Evolutionary conservation across 2,797 vertebrate genomes (phyloP), one percentile per base, ranked within the genome.

Genomic region (Anguilla megastoma): DNA sequence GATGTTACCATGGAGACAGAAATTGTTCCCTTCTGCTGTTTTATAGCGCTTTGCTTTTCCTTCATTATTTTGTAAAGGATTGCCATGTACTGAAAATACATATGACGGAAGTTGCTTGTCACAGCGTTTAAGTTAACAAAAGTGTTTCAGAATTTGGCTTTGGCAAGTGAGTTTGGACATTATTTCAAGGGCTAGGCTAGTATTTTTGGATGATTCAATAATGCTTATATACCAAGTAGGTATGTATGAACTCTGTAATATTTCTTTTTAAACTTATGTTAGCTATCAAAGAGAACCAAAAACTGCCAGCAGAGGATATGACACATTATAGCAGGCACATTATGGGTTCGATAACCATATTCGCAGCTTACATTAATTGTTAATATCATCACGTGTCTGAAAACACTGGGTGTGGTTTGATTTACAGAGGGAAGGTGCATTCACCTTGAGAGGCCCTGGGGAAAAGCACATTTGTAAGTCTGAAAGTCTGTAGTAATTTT

Each of bases 1-100:
- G 96, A 95, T 92, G 96, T 98, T 97, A 95, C 97, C 95, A 96
- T 97, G 96, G 97, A 97, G 96, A 98, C 94, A 86, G 91, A 95
- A 92, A 93, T 91, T 88, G 87, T 90, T 90, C 92, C 89, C 85
- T 90, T 92, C 87, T 71, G 91, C 88, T 88, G 90, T 87, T 91
- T 74, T 76, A 48, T 76, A 7, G 48, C 0, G 45, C 9, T 84
- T 84, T 50, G 48, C 9, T 89, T 86, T 89, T 74, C 27, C 16
- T 52, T 84, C 89, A 85, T 83, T 76, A 16, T 76, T 76, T 76
- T 18, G 5, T 41, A 36, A 76, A 33, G 71, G 33, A 76, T 76
- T 76, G 71, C 71, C 33, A 36, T 76, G 71, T 76, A 76, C 2
- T 12, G 33, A 76, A 36, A 76, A 76, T 41, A 18, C 71, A 41